A percentile compares a stretch with the other conserved stretches of the same genome.
phyloP scores from a whole-genome alignment of 64 coral and sea anemone genomes.

The Hydrozoanthus tunicans region DNA sequence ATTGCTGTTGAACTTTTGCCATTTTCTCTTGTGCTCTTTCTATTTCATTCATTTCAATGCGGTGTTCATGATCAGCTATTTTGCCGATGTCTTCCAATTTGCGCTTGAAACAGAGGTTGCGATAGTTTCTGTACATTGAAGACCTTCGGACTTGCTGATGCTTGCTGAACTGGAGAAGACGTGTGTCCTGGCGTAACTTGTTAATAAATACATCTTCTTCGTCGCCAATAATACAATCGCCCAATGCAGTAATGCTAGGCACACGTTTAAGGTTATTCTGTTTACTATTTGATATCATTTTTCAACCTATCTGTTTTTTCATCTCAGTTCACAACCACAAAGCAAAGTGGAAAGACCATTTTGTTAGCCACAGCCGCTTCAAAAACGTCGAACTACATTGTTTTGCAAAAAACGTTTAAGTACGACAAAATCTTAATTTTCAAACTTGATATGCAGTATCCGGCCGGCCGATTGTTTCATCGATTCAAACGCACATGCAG shows the following conservation, averaged over 20 bases:
- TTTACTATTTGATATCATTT: not conserved
- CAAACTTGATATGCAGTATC: too few species aligned
- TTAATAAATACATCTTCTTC: conserved; percentile 1
- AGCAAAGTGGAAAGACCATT: not conserved
- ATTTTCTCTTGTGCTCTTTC: conserved; percentile 3
- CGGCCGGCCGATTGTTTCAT: too few species aligned
- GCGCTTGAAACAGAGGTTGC: conserved; percentile 8
- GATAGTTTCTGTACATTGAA: conserved; percentile 34
- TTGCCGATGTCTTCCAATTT: not conserved
- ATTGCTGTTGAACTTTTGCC: not conserved
- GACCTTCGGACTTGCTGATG: not conserved
- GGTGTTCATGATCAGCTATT: conserved; percentile 7
- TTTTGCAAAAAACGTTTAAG: too few species aligned
- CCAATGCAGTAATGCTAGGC: not conserved
- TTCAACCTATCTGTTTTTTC: not conserved
- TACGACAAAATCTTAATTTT: too few species aligned
- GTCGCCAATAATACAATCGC: conserved; percentile 20
- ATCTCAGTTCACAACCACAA: not conserved
- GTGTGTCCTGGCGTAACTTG: conserved; percentile 33
- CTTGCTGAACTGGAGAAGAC: conserved; percentile 50
- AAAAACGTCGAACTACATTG: too few species aligned
- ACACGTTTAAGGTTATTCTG: not conserved
- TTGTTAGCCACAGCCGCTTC: not conserved
- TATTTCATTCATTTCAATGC: conserved; percentile 11
- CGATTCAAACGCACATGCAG: too few species aligned